phyloP scores from a whole-genome alignment of 2,113 vertebrate genomes.

The Eudyptes chrysolophus region DNA sequence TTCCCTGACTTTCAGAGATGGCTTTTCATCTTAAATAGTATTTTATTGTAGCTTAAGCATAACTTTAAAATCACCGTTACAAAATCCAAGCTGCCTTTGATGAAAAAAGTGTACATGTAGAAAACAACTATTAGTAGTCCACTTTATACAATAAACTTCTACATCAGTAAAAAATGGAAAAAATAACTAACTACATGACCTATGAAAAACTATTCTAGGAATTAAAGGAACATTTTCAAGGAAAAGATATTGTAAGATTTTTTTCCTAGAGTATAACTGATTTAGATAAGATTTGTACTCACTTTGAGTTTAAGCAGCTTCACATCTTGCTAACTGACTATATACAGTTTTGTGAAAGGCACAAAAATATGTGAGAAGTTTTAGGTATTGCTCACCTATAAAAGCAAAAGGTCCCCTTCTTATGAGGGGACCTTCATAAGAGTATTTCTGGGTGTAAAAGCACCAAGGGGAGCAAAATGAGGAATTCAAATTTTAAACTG shows the following conservation, averaged over 20 bases:
- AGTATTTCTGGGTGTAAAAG: not conserved
- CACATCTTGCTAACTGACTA: not conserved
- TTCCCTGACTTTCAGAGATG: not conserved
- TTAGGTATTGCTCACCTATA: not conserved
- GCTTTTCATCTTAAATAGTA: not conserved
- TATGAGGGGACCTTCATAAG: not conserved
- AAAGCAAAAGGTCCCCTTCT: not conserved
- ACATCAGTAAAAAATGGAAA: not conserved
- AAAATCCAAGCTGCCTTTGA: not conserved
- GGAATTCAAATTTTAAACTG: not conserved
- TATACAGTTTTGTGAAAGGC: not conserved
- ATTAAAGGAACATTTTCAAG: not conserved
- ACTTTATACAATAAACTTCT: not conserved
- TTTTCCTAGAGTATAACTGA: not conserved
- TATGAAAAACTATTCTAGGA: not conserved
- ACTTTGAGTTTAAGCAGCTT: not conserved
- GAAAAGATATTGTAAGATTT: not conserved
- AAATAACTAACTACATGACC: not conserved
- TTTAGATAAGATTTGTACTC: not conserved
- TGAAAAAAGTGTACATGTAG: fast-evolving
- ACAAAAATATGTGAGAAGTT: not conserved
- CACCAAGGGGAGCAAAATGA: not conserved
- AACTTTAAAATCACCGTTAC: not conserved
- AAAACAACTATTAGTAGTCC: not conserved
- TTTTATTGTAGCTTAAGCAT: not conserved